These are phyloP conservation scores for Dasysyrphus albostriatus DNA, from an alignment of 2,888 invertebrate genomes.

Conservation along the genomic window DNA sequence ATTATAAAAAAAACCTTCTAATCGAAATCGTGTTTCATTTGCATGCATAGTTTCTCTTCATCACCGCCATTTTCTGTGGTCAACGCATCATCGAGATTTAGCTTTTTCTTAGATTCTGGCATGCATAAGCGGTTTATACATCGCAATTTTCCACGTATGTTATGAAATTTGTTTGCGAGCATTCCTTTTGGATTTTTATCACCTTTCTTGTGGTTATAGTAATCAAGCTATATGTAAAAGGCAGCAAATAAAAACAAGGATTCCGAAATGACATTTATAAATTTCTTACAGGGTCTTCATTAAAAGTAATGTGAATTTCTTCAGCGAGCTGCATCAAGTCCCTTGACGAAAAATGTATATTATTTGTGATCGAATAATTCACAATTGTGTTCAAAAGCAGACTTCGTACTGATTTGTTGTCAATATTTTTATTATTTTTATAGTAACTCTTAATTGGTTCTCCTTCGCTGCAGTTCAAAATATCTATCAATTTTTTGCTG, in stretches of 20 bases:
- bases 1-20: too few species aligned
- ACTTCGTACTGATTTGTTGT: background rate
- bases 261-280: background rate
- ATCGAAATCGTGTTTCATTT: conserved; percentile 15
- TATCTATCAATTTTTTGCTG: background rate
- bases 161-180: conserved; percentile 13
- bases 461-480: background rate
- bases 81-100: background rate
- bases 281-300: conserved; percentile 3
- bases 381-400: background rate
- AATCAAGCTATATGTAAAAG: conserved; percentile 3
- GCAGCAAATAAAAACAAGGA: background rate
- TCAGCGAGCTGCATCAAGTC: background rate
- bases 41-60: conserved; percentile 1
- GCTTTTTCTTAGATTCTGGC: background rate
- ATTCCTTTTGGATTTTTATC: conserved; percentile 2
- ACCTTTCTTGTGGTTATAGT: conserved; percentile 5
- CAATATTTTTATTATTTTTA: background rate
- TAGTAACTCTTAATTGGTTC: background rate
- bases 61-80: background rate
- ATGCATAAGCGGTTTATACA: background rate
- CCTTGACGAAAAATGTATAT: conserved; percentile 2
- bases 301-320: background rate
- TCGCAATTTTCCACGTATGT: background rate
- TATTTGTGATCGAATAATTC: background rate